These are phyloP conservation scores for Butorides virescens DNA, from an alignment of 2,113 vertebrate species.

Conservation along the genomic window DNA sequence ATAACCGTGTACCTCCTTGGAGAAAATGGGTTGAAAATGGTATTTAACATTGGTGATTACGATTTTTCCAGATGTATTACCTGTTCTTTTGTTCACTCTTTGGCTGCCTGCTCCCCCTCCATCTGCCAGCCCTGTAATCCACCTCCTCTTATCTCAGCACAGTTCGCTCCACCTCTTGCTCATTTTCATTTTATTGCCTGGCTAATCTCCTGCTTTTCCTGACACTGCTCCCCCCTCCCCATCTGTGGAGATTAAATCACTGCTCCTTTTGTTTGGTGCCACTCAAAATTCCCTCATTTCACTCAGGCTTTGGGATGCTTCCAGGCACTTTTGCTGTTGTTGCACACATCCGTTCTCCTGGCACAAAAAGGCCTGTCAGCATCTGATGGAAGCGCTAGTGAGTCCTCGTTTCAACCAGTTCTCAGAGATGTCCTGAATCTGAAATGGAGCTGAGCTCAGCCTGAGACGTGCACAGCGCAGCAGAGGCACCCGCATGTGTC, in stretches of 20 bases:
- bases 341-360: constrained; percentile 40
- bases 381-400: neutral
- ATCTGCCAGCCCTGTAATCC: constrained; percentile 47
- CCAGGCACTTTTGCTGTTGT: constrained; percentile 54
- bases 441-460: neutral
- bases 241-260: constrained; percentile 58
- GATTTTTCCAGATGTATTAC: constrained; percentile 31
- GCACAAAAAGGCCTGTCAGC: constrained; percentile 26
- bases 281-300: constrained; percentile 59
- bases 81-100: constrained; percentile 20
- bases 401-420: neutral
- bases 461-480: neutral
- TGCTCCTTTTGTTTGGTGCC: constrained; percentile 40
- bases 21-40: neutral
- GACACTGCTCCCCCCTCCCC: constrained; percentile 20
- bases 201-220: constrained; percentile 66
- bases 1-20: neutral
- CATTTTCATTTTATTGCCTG: constrained; percentile 57
- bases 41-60: neutral
- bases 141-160: constrained; percentile 50
- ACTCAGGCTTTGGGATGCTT: constrained; percentile 34
- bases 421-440: neutral
- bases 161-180: constrained; percentile 49
- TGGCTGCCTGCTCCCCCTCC: constrained; percentile 16
- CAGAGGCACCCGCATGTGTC: neutral